phyloP scores from a whole-genome alignment of 2,797 vertebrate genomes.

The Coilia nasus region DNA sequence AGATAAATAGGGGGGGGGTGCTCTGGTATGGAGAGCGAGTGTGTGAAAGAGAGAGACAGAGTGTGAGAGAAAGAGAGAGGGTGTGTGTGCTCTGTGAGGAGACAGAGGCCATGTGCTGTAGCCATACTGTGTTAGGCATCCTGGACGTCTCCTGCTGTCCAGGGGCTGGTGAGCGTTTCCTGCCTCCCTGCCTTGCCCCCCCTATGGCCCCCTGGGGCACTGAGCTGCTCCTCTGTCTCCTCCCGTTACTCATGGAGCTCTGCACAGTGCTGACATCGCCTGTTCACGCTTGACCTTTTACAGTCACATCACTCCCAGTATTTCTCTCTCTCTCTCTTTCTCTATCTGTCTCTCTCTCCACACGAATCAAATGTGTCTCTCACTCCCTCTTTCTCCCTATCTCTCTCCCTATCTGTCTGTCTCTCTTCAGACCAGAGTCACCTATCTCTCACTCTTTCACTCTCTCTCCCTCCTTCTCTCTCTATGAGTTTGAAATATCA shows the following conservation, averaged over 20 bases:
- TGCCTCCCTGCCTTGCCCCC: conserved; percentile 48
- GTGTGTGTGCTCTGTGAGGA: conserved; percentile 32
- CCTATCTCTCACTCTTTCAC: not conserved
- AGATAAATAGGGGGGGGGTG: too few species aligned
- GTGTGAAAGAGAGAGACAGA: too few species aligned
- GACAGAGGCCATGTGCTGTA: conserved; percentile 35
- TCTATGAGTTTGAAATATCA: too few species aligned
- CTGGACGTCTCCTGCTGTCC: conserved; percentile 56
- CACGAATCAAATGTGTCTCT: too few species aligned
- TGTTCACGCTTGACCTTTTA: conserved; percentile 31
- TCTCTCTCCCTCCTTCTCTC: not conserved
- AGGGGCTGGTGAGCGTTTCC: conserved; percentile 49
- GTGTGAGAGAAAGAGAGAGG: too few species aligned
- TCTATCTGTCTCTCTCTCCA: not conserved
- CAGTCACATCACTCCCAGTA: not conserved
- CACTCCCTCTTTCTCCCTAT: not conserved
- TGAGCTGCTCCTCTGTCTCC: conserved; percentile 63
- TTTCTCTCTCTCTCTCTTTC: not conserved
- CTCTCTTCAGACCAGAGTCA: too few species aligned
- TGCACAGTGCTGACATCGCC: conserved; percentile 31
- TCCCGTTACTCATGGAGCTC: conserved; percentile 60
- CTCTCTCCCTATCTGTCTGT: conserved; percentile 40
- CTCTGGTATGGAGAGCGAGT: too few species aligned
- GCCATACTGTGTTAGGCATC: conserved; percentile 65
- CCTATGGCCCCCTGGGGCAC: conserved; percentile 47